Evolutionary conservation across 2,113 vertebrate genomes (phyloP).

Genomic region (Aspiorhynchus laticeps): DNA sequence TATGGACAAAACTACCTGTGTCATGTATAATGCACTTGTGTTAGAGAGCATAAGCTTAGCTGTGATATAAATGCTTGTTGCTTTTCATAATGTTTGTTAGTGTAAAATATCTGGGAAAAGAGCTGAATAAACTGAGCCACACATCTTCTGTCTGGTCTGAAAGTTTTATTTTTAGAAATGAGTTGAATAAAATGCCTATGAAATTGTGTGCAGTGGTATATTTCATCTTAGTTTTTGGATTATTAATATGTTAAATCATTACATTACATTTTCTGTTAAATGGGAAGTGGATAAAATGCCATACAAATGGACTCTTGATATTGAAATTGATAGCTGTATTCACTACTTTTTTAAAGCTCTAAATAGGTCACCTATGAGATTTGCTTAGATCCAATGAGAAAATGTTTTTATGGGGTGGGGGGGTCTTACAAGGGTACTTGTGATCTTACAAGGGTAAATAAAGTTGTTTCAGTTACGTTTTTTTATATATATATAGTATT

Average conservation of each 20-base stretch:
- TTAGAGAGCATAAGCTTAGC: constrained; percentile 2
- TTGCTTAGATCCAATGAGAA: too few species aligned
- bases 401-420: too few species aligned
- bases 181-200: background rate
- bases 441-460: too few species aligned
- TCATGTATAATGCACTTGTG: constrained; percentile 29
- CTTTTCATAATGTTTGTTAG: background rate
- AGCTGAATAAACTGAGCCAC: constrained; percentile 51
- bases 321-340: too few species aligned
- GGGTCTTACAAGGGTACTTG: too few species aligned
- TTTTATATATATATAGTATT: too few species aligned
- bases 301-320: too few species aligned
- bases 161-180: background rate
- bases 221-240: background rate
- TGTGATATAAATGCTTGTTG: constrained; percentile 54
- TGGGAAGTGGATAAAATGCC: background rate
- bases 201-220: background rate
- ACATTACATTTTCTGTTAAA: background rate
- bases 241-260: background rate
- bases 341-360: too few species aligned
- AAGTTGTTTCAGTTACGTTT: too few species aligned
- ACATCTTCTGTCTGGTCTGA: background rate
- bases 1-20: background rate
- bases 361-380: too few species aligned
- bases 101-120: constrained; percentile 15